These are phyloP conservation scores for Torymus texanus DNA, from an alignment of 2,888 invertebrate species.

Conservation along the genomic window DNA sequence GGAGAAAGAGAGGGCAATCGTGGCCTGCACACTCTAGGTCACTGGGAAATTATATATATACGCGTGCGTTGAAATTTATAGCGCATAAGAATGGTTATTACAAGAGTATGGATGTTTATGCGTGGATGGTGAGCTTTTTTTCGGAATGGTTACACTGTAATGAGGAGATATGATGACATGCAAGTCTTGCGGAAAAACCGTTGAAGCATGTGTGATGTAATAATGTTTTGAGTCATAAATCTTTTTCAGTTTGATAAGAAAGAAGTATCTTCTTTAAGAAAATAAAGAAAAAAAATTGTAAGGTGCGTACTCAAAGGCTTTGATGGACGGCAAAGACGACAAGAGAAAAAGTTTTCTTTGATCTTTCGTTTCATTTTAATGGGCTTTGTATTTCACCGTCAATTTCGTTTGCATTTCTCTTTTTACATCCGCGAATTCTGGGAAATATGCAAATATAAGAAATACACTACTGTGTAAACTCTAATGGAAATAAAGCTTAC, in stretches of 20 bases:
- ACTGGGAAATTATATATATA: conserved; percentile 9
- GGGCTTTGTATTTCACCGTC: conserved; percentile 23
- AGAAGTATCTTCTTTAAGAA: neutral
- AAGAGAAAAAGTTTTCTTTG: conserved; percentile 12
- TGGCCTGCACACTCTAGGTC: conserved; percentile 24
- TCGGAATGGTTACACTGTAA: no score
- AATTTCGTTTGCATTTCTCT: conserved; percentile 8
- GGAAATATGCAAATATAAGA: conserved; percentile 1
- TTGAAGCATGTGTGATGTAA: no score
- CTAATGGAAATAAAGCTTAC: no score
- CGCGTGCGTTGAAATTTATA: neutral
- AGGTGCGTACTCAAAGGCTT: neutral
- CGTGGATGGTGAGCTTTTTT: no score
- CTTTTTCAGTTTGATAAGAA: no score
- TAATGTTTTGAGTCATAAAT: no score
- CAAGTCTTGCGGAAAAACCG: no score
- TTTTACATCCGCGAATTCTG: neutral
- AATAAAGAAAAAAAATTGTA: neutral
- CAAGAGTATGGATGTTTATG: no score
- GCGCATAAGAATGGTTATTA: neutral
- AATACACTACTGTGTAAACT: conserved; percentile 3
- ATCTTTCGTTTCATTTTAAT: conserved; percentile 31
- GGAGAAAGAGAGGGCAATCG: conserved; percentile 22
- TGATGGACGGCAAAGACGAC: neutral
- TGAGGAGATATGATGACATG: no score